Evolutionary conservation across 2,888 invertebrate genomes (phyloP), one percentile per base, ranked within the genome.

Genomic region (Xanthorhoe spadicearia): DNA sequence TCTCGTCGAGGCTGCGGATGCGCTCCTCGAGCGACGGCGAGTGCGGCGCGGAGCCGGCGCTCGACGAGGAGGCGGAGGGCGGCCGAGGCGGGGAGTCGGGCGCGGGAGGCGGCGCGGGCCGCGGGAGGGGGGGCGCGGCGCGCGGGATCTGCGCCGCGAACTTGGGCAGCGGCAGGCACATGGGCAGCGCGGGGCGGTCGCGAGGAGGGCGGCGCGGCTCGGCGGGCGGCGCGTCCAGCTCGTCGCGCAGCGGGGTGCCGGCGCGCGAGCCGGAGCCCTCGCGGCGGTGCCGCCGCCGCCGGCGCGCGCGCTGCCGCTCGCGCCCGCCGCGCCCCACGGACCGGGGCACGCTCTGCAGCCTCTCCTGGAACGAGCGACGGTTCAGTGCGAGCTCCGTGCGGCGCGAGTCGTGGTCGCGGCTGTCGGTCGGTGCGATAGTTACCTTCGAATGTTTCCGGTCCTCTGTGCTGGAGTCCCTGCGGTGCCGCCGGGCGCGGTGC

Each of bases 1-100:
- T 97, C 86, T 98, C 98, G 89, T 99, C 98, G 65, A 99, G 94
- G 60, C 97, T 97, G 73, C 97, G 95, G 77, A 99, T 97, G 72
- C 98, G 94, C 86, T 99, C 98, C 83, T 99, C 98, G 74, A 99
- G 94, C 23, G 89, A 89, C 0, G 97, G 97, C 77, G 96, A 95
- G 66, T 95, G 95, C 2, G 97, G 96, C 77, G 96, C 96, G 9
- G 95, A 94, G 46, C 95, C 94, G 2, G 95, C 95, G 81, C 96
- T 96, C 18, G 97, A 97, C 73, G 96, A 96, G 2, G 96, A 94
- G 49, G 95, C 96, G 52, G 96, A 95, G 6, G 96, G 96, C 57
- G 96, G 94, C 6, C 95, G 94, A 48, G 95, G 94, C 15, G 96
- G 96, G 0, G 96, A 95, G 18, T 95, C 95, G 0, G 95, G 95